A percentile compares a stretch with the other conserved stretches of the same genome.
phyloP scores from a whole-genome alignment of 2,888 invertebrate species.

The Balanococcus diminutus region DNA sequence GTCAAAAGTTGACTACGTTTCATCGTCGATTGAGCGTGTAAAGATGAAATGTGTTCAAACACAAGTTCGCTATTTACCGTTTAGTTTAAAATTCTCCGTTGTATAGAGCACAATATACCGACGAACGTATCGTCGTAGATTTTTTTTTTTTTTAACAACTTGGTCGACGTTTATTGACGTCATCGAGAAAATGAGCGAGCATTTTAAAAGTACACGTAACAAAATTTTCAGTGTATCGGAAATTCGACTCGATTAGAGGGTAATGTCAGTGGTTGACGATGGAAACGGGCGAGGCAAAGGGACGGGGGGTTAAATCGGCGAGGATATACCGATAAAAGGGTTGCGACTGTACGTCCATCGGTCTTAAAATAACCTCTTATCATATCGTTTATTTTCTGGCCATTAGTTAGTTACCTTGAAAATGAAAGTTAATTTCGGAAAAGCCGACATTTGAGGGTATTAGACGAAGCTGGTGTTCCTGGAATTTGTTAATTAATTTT shows the following conservation, averaged over 20 bases:
- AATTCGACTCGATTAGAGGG: not conserved
- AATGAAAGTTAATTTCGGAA: not conserved
- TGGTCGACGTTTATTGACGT: not conserved
- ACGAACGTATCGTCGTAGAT: not conserved
- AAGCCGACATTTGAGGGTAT: not conserved
- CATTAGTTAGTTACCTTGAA: not conserved
- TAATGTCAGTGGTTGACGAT: not conserved
- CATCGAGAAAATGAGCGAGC: not conserved
- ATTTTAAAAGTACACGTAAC: not conserved
- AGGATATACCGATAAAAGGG: not conserved
- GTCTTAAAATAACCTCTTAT: not conserved
- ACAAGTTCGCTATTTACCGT: not conserved
- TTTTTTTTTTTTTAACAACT: not conserved
- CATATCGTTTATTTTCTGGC: not conserved
- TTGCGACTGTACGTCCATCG: not conserved
- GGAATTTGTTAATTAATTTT: slow-evolving; percentile 5
- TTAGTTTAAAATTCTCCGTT: not conserved
- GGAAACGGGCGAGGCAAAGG: not conserved
- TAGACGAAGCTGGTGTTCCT: not conserved
- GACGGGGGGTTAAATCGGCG: not conserved
- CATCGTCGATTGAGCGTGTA: not conserved
- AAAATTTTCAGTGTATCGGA: not conserved
- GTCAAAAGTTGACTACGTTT: not conserved
- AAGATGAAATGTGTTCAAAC: slow-evolving; percentile 5
- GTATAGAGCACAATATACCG: not conserved